Percentiles rank a stretch among this genome's conserved stretches.
These are phyloP conservation scores for Apodemus speciosus DNA, from an alignment of 2,113 vertebrate genomes.

Conservation along the genomic window DNA sequence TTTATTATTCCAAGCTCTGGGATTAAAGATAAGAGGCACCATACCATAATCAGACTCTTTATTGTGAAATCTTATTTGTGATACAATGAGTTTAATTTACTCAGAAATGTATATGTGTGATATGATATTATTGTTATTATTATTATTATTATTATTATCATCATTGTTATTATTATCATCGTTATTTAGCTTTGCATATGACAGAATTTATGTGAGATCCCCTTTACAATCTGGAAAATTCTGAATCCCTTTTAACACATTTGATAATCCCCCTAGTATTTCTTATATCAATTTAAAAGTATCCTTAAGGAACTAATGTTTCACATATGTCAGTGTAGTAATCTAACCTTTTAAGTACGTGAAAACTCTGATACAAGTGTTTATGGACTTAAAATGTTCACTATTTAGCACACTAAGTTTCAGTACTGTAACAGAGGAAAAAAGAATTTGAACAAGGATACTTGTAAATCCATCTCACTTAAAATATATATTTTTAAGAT, in stretches of 20 bases:
- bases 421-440: background rate
- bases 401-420: background rate
- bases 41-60: background rate
- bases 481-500: too few species aligned
- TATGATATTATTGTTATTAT: background rate
- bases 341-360: conserved; percentile 18
- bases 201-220: background rate
- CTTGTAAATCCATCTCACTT: background rate
- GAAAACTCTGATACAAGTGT: conserved; percentile 21
- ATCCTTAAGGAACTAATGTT: background rate
- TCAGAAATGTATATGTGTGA: background rate
- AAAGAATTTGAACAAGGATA: background rate
- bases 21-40: background rate
- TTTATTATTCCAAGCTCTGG: background rate
- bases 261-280: background rate
- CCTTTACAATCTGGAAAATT: background rate
- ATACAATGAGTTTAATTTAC: conserved; percentile 6
- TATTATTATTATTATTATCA: too few species aligned
- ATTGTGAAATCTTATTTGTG: background rate
- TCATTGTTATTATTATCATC: too few species aligned
- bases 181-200: background rate
- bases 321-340: background rate
- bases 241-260: background rate
- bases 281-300: conserved; percentile 1
- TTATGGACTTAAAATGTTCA: conserved; percentile 32